A percentile compares a stretch with the other conserved stretches of the same genome.
Evolutionary conservation across 2,888 invertebrate species (phyloP).

Genomic region (Hermodice carunculata): DNA sequence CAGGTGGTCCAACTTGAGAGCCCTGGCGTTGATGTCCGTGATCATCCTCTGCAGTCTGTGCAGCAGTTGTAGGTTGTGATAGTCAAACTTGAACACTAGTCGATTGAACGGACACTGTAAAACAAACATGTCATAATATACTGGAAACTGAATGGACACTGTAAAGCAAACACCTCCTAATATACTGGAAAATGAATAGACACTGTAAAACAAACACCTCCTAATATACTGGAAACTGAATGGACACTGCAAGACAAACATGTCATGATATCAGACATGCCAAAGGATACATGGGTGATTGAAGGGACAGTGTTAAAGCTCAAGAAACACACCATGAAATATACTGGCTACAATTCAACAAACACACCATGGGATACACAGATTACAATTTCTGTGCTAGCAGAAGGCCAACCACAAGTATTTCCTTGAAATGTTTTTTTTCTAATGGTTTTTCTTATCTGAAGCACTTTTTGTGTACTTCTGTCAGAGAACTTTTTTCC

Average conservation of each 20-base stretch:
- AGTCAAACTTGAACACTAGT: conserved; percentile 63
- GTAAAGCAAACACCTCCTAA: no score
- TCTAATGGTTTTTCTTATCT: no score
- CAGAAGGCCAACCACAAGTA: no score
- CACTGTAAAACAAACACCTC: no score
- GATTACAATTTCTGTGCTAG: no score
- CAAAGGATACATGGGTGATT: neutral
- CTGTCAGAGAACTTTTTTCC: no score
- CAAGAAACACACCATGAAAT: no score
- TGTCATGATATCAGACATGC: neutral
- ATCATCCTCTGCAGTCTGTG: conserved; percentile 54
- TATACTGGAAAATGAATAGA: neutral
- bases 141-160: neutral
- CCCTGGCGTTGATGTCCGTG: conserved; percentile 60
- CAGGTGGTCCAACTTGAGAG: conserved; percentile 62
- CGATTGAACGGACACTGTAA: conserved; percentile 66
- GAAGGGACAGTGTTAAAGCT: neutral
- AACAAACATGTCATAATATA: conserved; percentile 6
- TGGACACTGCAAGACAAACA: conserved; percentile 57
- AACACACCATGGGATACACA: no score
- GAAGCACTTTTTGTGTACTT: no score
- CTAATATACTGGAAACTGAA: no score
- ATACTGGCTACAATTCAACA: no score
- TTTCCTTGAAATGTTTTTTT: no score
- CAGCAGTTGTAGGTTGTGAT: conserved; percentile 56